Evolutionary conservation across 2,113 vertebrate species (phyloP), one percentile per base, ranked within the genome.

Genomic region (Formicarius rufipectus): DNA sequence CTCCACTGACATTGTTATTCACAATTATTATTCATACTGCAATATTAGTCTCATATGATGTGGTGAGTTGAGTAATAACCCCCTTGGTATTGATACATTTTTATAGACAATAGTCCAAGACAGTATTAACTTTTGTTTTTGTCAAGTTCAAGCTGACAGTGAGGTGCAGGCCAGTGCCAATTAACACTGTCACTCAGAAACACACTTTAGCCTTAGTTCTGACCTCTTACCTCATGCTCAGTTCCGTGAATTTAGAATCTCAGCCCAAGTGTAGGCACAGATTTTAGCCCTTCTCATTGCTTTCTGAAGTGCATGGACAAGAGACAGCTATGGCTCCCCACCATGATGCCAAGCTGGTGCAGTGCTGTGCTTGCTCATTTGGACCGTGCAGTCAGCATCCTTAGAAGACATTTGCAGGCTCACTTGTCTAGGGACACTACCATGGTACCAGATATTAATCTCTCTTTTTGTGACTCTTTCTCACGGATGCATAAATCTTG

Each of bases 121-220:
- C 27, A 44, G 33, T 69, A 63, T 86, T 80, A 77, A 63, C 50
- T 95, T 92, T 30, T 80, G 14, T 37, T 92, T 95, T 74, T 53
- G 55, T 83, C 63, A 86, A 13, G 79, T 45, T 89, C 68, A 88
- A 77, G 60, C 75, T 84, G 67, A 20, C 7, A 10, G 62, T n/a
- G 53, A 66, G 25, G 58, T 73, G 59, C 71, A 88, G 63, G 44
- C 68, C 85, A 85, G 1, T 77, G 50, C 59, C 90, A 88, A 47
- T 92, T 71, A 93, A 27, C 76, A 80, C 85, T 83, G 83, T 86
- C 76, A 37, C 55, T 81, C 90, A 52, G 52, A 80, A 84, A 22
- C 24, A 10, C 49, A 23, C 16, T 71, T 95, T 6, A 45, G 25
- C 53, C 28, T 53, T 40, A 58, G 45, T 59, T 83, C n/a, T 93